Percentiles rank a stretch among this genome's conserved stretches.
Conservation (phyloP, 2,797 vertebrate genomes). For the Paguma larvata region DNA sequence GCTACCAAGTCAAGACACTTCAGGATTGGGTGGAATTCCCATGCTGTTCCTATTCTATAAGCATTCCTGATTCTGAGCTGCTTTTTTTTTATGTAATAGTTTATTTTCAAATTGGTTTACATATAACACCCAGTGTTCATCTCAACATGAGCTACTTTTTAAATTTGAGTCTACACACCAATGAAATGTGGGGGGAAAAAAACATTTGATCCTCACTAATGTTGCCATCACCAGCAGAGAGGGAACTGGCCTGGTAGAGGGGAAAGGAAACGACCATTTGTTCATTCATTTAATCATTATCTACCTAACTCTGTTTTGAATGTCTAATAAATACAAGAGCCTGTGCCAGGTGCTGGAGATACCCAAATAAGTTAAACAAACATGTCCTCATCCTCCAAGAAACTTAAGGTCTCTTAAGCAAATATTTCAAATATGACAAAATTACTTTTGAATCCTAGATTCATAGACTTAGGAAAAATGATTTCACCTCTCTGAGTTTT, state of each 20-base stretch:
- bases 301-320: not conserved
- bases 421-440: not conserved
- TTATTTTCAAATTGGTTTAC: too few species aligned
- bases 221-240: not conserved
- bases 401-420: not conserved
- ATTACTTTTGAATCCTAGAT: not conserved
- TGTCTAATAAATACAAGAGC: not conserved
- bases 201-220: not conserved
- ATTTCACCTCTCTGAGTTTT: not conserved
- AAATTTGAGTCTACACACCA: not conserved
- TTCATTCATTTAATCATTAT: not conserved
- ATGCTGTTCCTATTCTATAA: not conserved
- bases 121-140: too few species aligned
- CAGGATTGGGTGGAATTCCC: not conserved
- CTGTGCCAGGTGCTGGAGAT: not conserved
- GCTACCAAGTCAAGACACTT: not conserved
- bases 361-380: not conserved
- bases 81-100: not conserved
- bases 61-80: not conserved
- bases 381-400: not conserved
- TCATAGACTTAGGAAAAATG: not conserved
- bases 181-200: not conserved
- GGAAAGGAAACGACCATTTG: not conserved
- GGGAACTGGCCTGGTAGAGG: not conserved
- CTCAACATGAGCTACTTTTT: not conserved